Percentiles rank a stretch among this genome's conserved stretches.
Conservation (phyloP, 2,797 vertebrate genomes). For the Tragelaphus oryx region DNA sequence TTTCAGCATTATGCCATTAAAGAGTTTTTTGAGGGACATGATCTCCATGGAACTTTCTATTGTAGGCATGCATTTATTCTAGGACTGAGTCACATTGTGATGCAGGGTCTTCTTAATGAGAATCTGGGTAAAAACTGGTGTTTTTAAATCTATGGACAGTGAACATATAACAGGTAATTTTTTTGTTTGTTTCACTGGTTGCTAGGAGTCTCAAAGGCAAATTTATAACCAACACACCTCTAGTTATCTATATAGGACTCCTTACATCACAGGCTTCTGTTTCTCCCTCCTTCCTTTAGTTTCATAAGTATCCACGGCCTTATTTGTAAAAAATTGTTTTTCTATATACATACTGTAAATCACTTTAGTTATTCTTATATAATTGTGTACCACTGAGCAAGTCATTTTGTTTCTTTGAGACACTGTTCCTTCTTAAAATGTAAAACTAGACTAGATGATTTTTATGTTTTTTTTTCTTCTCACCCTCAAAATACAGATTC, state of each 20-base stretch:
- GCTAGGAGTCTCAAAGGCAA: conserved; percentile 6
- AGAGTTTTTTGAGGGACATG: background rate
- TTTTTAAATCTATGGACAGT: background rate
- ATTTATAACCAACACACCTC: background rate
- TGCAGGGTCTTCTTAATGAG: background rate
- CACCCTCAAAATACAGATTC: background rate
- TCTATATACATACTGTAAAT: background rate
- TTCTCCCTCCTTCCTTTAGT: background rate
- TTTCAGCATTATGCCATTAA: background rate
- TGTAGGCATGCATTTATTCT: background rate
- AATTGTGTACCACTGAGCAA: background rate
- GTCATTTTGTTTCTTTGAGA: background rate
- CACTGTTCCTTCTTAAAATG: conserved; percentile 30
- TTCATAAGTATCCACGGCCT: background rate
- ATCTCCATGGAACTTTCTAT: background rate
- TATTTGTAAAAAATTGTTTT: background rate
- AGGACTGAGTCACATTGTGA: background rate
- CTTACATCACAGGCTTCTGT: background rate
- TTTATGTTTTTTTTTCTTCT: background rate
- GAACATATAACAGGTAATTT: background rate
- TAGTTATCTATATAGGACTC: background rate
- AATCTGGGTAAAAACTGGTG: background rate
- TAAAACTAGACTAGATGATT: background rate
- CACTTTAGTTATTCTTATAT: background rate
- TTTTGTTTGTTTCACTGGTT: background rate